A percentile compares a stretch with the other conserved stretches of the same genome.
phyloP scores from a whole-genome alignment of 2,797 vertebrate genomes.

The Enteromius unitaeniatus region DNA sequence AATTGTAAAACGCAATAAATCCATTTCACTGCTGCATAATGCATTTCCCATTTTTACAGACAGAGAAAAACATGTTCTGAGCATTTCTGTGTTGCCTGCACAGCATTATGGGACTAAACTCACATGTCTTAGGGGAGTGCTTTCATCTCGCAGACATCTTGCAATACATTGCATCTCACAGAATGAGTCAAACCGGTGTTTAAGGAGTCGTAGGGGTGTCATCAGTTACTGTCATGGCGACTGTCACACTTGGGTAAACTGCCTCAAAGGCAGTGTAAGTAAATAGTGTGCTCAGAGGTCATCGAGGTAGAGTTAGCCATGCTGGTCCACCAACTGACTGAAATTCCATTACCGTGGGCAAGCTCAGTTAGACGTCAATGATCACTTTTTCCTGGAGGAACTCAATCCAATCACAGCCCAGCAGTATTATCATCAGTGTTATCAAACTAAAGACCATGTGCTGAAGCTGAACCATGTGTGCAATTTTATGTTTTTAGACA shows the following conservation, averaged over 20 bases:
- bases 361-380: conserved; percentile 36
- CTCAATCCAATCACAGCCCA: conserved; percentile 53
- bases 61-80: background rate
- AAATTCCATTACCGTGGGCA: conserved; percentile 40
- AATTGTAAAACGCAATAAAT: conserved; percentile 26
- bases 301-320: conserved; percentile 29
- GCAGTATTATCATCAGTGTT: conserved; percentile 34
- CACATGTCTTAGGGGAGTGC: conserved; percentile 20
- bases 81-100: conserved; percentile 1
- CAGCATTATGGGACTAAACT: conserved; percentile 14
- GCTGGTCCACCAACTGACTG: background rate
- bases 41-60: conserved; percentile 17
- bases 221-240: conserved; percentile 55
- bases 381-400: conserved; percentile 36
- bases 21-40: conserved; percentile 28
- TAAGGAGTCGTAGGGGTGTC: conserved; percentile 51
- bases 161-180: conserved; percentile 27
- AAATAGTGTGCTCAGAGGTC: conserved; percentile 34
- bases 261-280: conserved; percentile 44
- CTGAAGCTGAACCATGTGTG: background rate
- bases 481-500: conserved; percentile 18
- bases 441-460: conserved; percentile 35
- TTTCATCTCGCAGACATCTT: conserved; percentile 31
- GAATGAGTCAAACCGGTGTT: conserved; percentile 48
- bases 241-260: conserved; percentile 55